Percentiles rank a stretch among this genome's conserved stretches.
These are phyloP conservation scores for Oryzias woworae DNA, from an alignment of 2,113 vertebrate species.

Conservation along the genomic window DNA sequence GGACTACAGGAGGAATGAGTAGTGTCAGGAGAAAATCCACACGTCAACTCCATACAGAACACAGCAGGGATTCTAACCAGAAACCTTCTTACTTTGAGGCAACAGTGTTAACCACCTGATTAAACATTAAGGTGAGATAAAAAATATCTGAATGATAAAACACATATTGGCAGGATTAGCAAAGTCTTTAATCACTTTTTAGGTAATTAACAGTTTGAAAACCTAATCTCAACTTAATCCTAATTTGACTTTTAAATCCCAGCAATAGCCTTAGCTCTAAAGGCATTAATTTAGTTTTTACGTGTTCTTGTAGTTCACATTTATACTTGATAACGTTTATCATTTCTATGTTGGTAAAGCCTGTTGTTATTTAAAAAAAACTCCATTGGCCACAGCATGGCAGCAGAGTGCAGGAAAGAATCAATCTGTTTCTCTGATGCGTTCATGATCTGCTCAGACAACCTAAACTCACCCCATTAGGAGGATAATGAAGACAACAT, in stretches of 20 bases:
- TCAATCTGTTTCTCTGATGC: slow-evolving; percentile 8
- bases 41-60: too few species aligned
- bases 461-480: not conserved
- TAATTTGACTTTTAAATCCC: slow-evolving; percentile 10
- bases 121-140: not conserved
- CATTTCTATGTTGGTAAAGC: too few species aligned
- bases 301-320: too few species aligned
- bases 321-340: too few species aligned
- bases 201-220: not conserved
- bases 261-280: not conserved
- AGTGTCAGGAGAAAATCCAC: too few species aligned
- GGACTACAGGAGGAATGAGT: too few species aligned
- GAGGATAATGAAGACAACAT: too few species aligned
- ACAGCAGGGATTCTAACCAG: too few species aligned
- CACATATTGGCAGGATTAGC: not conserved
- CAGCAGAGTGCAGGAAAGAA: slow-evolving; percentile 13
- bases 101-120: too few species aligned
- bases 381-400: slow-evolving; percentile 35
- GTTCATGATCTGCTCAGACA: slow-evolving; percentile 24
- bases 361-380: too few species aligned
- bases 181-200: slow-evolving; percentile 14
- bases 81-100: too few species aligned
- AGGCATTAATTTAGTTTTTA: not conserved
- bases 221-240: slow-evolving; percentile 18
- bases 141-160: not conserved